Conservation (phyloP, 2,797 vertebrate species). For the Betta splendens region DNA sequence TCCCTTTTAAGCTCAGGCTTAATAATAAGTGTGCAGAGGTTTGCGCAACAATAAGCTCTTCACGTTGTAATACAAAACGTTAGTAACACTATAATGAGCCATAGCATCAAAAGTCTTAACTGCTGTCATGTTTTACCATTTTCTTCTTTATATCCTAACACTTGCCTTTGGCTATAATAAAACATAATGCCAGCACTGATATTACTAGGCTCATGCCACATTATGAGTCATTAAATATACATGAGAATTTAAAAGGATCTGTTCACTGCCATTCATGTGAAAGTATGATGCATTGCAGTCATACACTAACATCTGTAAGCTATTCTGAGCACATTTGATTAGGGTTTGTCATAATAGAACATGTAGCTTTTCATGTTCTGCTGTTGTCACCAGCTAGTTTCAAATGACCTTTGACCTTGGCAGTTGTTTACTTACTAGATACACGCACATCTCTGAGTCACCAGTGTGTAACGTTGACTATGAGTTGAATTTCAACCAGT, state of each 20-base stretch:
- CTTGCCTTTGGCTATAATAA: not conserved
- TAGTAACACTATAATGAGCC: no score
- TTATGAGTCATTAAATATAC: constrained; percentile 21
- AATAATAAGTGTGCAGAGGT: not conserved
- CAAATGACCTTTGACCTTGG: constrained; percentile 23
- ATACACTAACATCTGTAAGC: not conserved
- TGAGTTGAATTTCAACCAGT: not conserved
- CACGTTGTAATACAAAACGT: no score
- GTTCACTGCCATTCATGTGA: not conserved
- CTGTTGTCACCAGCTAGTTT: not conserved
- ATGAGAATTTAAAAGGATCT: constrained; percentile 5
- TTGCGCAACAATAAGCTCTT: no score
- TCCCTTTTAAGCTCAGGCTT: not conserved
- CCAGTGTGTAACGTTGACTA: not conserved
- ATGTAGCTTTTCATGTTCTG: not conserved
- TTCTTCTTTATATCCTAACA: no score
- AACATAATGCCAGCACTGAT: constrained; percentile 16
- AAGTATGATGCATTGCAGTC: constrained; percentile 6
- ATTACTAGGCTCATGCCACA: not conserved
- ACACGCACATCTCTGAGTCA: not conserved
- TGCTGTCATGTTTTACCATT: no score
- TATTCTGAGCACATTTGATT: not conserved
- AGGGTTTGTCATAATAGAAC: no score
- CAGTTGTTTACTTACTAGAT: not conserved
- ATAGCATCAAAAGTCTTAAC: no score